A percentile compares a stretch with the other conserved stretches of the same genome.
These are phyloP conservation scores for Thecocarcelia acutangulata DNA, from an alignment of 2,888 invertebrate species.

Conservation along the genomic window DNA sequence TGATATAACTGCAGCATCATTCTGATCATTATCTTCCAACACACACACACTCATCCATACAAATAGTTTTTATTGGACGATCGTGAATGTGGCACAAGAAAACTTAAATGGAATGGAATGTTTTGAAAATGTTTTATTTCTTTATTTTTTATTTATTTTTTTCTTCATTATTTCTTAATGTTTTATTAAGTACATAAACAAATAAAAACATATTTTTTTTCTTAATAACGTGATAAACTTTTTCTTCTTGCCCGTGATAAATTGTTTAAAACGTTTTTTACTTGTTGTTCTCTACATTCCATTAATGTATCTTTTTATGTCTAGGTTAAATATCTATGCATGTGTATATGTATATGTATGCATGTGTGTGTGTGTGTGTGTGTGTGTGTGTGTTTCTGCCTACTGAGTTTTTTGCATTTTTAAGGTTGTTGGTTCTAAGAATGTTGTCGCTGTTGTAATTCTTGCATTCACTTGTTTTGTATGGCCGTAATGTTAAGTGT, in stretches of 20 bases:
- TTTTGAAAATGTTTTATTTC: slow-evolving; percentile 4
- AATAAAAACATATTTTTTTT: slow-evolving; percentile 22
- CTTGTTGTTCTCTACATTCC: not conserved
- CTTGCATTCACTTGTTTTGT: slow-evolving; percentile 19
- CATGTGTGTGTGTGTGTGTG: not conserved
- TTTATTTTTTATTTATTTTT: no score
- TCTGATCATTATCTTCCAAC: slow-evolving; percentile 6
- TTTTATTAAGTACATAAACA: slow-evolving; percentile 36
- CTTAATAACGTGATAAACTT: slow-evolving; percentile 25
- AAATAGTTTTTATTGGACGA: not conserved
- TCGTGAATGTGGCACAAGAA: not conserved
- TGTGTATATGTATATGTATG: not conserved
- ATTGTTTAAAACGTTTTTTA: slow-evolving; percentile 4
- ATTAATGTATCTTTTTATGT: slow-evolving; percentile 32
- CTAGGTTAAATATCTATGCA: slow-evolving; percentile 42
- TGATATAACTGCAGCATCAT: slow-evolving; percentile 51
- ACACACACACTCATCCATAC: not conserved
- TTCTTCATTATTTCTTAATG: slow-evolving; percentile 20
- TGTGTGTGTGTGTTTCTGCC: not conserved
- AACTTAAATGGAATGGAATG: slow-evolving; percentile 4
- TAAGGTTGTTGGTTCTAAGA: slow-evolving; percentile 12
- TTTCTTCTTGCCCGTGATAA: slow-evolving; percentile 27
- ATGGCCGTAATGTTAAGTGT: slow-evolving; percentile 43
- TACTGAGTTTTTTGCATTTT: slow-evolving; percentile 8
- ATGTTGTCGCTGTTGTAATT: slow-evolving; percentile 27